Conservation (phyloP, 1,140 invertebrate species). For the Tribolium castaneum region DNA sequence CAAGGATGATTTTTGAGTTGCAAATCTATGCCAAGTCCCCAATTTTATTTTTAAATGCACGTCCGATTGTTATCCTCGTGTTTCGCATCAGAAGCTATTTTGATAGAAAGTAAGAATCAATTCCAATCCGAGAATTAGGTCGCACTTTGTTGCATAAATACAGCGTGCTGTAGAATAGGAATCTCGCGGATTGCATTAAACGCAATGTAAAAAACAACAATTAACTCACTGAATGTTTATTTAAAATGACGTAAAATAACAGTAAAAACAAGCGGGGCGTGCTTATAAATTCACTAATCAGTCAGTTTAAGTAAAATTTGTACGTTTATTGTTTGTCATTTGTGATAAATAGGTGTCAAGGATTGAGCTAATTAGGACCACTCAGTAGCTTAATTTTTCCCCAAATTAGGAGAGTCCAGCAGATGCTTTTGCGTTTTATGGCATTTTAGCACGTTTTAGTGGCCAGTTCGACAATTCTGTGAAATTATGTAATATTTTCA, state of each 20-base stretch:
- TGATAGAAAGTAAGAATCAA: constrained; percentile 16
- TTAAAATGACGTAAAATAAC: not conserved
- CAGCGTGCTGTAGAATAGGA: not conserved
- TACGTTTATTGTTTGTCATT: not conserved
- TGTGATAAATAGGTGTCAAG: not conserved
- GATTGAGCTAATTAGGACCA: not conserved
- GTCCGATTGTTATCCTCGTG: not conserved
- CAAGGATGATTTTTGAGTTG: not conserved
- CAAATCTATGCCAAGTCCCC: constrained; percentile 3
- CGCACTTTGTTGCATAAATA: not conserved
- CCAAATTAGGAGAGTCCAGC: not conserved
- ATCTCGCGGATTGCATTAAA: not conserved
- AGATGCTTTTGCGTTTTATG: not conserved
- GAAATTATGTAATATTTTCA: constrained; percentile 40
- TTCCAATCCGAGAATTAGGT: not conserved
- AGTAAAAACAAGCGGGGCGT: not conserved
- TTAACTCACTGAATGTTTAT: not conserved
- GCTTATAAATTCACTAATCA: not conserved
- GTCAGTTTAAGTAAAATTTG: not conserved
- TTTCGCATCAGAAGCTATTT: not conserved
- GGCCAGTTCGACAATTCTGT: not conserved
- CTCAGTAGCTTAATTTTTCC: not conserved
- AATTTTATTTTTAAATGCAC: not conserved
- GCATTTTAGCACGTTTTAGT: not conserved
- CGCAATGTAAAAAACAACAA: not conserved